Evolutionary conservation across 2,113 vertebrate genomes (phyloP), one percentile per base, ranked within the genome.

Genomic region (Dendropsophus ebraccatus): DNA sequence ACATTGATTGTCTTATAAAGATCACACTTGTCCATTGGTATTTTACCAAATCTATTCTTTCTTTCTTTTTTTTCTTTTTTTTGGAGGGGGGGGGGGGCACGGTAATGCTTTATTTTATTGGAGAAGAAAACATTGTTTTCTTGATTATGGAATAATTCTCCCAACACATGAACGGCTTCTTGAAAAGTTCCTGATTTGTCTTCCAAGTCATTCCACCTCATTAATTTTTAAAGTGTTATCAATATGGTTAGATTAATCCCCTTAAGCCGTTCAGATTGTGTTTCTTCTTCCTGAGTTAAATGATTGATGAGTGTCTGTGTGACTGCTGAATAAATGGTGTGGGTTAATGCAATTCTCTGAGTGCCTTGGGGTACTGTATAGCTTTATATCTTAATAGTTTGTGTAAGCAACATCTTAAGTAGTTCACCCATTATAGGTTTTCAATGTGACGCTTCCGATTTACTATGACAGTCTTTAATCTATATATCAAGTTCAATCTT

Each of bases 271-370:
- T 91, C 91, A 90, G 91, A 89, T 90, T 91, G 90, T 92, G 90
- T 74, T 93, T 92, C 90, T 90, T 91, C 88, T 91, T 93, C 91
- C 92, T 92, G 87, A 91, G 91, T 92, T 92, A 89, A 95, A 92
- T 92, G 92, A 94, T 93, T 93, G 91, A 94, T 94, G 92, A 92
- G 87, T 88, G 89, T 91, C 89, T 89, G 85, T 89, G 87, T 52
- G 87, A 87, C 88, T 88, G 89, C 91, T 92, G 90, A 37, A 74
- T 91, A 87, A 79, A 74, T 67, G 90, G 72, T 86, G 87, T 90
- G 89, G 91, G 90, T 90, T 93, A 92, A 93, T 93, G 87, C 73
- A 90, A 85, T 87, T 89, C 86, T 74, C 77, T 23, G 3, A 25
- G 86, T 92, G 89, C 90, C 90, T 30, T 79, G 89, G 90, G 91